These are phyloP conservation scores for Phengaris alcon DNA, from an alignment of 2,888 invertebrate species.

Conservation along the genomic window DNA sequence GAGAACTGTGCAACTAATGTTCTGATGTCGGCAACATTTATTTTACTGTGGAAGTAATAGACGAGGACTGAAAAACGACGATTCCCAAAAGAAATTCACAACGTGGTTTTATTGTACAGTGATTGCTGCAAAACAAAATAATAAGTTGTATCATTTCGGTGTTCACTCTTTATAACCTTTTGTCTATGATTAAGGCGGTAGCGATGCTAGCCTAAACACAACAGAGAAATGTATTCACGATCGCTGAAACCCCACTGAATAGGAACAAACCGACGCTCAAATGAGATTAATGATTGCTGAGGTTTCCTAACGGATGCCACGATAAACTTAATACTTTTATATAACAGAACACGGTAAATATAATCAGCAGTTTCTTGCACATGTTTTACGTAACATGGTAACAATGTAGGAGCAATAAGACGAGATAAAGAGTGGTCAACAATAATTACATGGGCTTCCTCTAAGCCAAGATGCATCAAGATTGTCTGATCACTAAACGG, in stretches of 20 bases:
- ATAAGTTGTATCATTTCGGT: too few species aligned
- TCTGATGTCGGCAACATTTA: too few species aligned
- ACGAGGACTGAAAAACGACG: too few species aligned
- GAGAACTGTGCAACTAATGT: too few species aligned
- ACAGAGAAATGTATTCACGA: slow-evolving; percentile 17
- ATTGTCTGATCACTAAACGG: too few species aligned
- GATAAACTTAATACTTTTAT: slow-evolving; percentile 25
- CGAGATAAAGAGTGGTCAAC: not conserved
- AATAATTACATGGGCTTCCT: not conserved
- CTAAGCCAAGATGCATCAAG: not conserved
- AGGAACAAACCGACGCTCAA: slow-evolving; percentile 34
- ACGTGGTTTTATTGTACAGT: too few species aligned
- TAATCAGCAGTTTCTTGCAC: not conserved
- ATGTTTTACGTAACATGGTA: slow-evolving; percentile 13
- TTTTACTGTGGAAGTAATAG: too few species aligned
- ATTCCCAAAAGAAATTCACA: too few species aligned
- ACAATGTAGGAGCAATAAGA: not conserved
- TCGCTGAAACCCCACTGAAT: slow-evolving; percentile 36
- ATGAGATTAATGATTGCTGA: slow-evolving; percentile 39
- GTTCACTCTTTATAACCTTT: too few species aligned
- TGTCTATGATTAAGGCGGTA: too few species aligned
- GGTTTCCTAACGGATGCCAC: slow-evolving; percentile 33
- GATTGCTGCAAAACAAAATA: too few species aligned
- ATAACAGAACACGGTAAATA: slow-evolving; percentile 14
- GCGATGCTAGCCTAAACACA: not conserved